These are phyloP conservation scores for Xanthostigma xanthostigma DNA, from an alignment of 2,888 invertebrate species.

Conservation along the genomic window DNA sequence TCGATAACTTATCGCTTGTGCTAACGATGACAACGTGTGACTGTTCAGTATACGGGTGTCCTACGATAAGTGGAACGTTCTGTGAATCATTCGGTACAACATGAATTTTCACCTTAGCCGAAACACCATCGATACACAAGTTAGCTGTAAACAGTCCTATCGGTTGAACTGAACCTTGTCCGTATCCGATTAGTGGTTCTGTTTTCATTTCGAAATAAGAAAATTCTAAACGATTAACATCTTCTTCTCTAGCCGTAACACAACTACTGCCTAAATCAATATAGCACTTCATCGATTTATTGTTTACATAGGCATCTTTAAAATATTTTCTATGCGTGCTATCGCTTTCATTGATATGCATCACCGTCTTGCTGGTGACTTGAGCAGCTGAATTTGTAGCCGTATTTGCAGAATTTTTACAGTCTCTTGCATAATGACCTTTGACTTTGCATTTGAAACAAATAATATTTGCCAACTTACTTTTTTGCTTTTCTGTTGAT, in stretches of 20 bases:
- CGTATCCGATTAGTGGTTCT: slow-evolving; percentile 12
- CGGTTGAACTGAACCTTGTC: slow-evolving; percentile 10
- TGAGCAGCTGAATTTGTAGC: not conserved
- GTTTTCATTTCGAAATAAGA: slow-evolving; percentile 8
- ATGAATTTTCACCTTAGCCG: slow-evolving; percentile 6
- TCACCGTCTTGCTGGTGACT: not conserved
- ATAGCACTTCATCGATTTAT: not conserved
- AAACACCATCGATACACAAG: slow-evolving; percentile 8
- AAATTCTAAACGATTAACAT: slow-evolving; percentile 3
- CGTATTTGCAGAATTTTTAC: not conserved
- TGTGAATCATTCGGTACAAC: slow-evolving; percentile 13
- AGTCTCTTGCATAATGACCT: not conserved
- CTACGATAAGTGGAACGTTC: slow-evolving; percentile 13
- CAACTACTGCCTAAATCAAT: not conserved
- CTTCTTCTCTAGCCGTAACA: not conserved
- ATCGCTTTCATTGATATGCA: not conserved
- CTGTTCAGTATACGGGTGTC: slow-evolving; percentile 15
- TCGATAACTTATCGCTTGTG: slow-evolving; percentile 8
- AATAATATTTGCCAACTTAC: not conserved
- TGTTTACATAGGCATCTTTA: not conserved
- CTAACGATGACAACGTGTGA: slow-evolving; percentile 11
- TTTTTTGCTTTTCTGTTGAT: too few relatives aligned
- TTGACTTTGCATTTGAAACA: not conserved
- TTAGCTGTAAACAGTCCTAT: slow-evolving; percentile 6
- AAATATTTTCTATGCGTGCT: not conserved